Evolutionary conservation across 1,140 invertebrate species (phyloP), one percentile per base, ranked within the genome.

Genomic region (Diprion similis): DNA sequence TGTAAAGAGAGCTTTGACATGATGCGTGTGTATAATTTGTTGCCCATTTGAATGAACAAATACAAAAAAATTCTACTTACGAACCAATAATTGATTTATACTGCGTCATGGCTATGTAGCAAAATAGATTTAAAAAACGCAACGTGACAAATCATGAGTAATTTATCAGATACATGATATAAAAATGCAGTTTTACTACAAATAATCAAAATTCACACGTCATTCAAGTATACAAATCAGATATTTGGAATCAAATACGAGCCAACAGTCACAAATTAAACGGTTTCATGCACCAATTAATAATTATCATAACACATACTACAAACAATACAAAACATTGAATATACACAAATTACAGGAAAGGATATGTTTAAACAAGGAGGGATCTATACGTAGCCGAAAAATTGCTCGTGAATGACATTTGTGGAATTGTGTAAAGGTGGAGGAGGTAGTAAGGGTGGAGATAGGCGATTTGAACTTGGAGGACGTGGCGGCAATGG

Each of bases 371-470:
- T 15, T 15, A 15, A 68, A 68, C 18, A 18, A 19, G 18, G 78
- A 70, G 66, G 71, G 48, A 75, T 82, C 87, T 89, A 92, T 75
- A 93, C 90, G 86, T 92, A 92, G 79, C 92, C 92, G 88, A 92
- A 91, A 86, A 91, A 91, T 85, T 92, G 90, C 88, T 93, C 91
- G 78, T 90, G 90, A 85, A 92, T 89, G 83, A 85, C 88, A 79
- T 79, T 88, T 81, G 80, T 85, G 77, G 74, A 78, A 81, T 74
- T 73, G 82, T 64, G 87, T 84, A 18, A 85, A 83, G 73, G 85
- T 85, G 67, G 74, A 78, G 78, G 79, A 47, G 71, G 76, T 71
- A 87, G 89, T 80, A 86, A 90, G 73, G 77, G 68, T 24, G 76
- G 71, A 73, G 71, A 68, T 64, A 59, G 17, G 11, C 47, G 70